Evolutionary conservation across 2,113 vertebrate species (phyloP), one percentile per base, ranked within the genome.

Genomic region (Brachypodius melanocephalos): DNA sequence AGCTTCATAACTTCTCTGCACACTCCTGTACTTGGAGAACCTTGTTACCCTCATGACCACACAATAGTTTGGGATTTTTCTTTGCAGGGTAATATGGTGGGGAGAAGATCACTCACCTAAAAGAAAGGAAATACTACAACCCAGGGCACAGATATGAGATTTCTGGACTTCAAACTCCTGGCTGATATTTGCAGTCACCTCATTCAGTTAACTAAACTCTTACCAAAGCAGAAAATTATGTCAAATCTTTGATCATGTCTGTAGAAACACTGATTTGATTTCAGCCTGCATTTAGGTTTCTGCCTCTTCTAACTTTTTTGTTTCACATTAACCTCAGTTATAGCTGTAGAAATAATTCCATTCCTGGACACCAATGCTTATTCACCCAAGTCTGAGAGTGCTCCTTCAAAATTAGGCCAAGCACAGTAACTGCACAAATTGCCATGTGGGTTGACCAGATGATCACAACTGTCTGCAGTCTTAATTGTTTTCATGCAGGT

Each of bases 161-260:
- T 66, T 74, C 36, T 74, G 61, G 16, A 36, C 48, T 42, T 32
- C 61, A 82, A 14, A 49, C 46, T 66, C 62, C 24, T 26, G 10
- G 24, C 40, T 92, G 36, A 6, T 52, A 52, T 29, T 58, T 71
- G 51, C 15, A 82, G 42, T 38, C 28, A 69, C 12, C 51, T 31
- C 36, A 54, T 40, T 22, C 21, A 57, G 31, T 62, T 74, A 61
- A 61, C 14, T 12, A 57, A 66, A 16, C 31, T 59, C 59, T 83
- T 42, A 17, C 18, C 8, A 38, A 25, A 58, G 32, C 14, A 52
- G 31, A 68, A 83, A 72, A 17, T n/a, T 0, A 31, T 3, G 10
- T 29, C 8, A 43, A 19, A 45, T 32, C 29, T 71, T 86, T 0
- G 0, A 49, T 12, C 0, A 0, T 4, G 0, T 32, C 61, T 59